These are phyloP conservation scores for Felis chaus DNA, from an alignment of 2,113 vertebrate genomes.

Conservation along the genomic window DNA sequence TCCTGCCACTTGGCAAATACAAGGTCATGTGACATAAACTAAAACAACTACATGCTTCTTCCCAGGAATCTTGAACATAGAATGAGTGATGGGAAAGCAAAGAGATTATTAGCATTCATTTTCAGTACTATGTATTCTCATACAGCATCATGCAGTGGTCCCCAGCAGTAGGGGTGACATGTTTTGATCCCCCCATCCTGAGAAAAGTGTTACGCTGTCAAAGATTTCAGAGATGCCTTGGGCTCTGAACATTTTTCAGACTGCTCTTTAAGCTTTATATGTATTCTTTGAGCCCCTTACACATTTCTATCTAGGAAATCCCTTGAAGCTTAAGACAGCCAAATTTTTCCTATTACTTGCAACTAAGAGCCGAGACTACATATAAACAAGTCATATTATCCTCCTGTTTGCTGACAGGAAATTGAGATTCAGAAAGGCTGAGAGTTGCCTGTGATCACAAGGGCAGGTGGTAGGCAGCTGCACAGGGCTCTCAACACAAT, in stretches of 20 bases:
- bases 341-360: constrained; percentile 6
- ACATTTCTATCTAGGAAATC: background rate
- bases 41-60: background rate
- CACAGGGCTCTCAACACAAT: background rate
- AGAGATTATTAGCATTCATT: background rate
- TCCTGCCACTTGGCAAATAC: background rate
- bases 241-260: background rate
- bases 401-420: background rate
- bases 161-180: background rate
- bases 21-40: background rate
- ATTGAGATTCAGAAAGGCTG: background rate
- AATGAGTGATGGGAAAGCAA: background rate
- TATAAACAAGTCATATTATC: background rate
- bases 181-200: background rate
- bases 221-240: background rate
- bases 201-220: background rate
- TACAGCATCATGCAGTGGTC: background rate
- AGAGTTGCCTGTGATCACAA: background rate
- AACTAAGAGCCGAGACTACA: background rate
- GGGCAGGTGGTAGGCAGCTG: background rate
- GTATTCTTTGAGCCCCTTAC: background rate
- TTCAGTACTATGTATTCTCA: background rate
- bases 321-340: background rate
- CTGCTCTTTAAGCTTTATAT: background rate
- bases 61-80: background rate